Evolutionary conservation across 23 tunicate species (phyloP), one percentile per base, ranked within the genome.

Genomic region (Halocynthia aurantium): DNA sequence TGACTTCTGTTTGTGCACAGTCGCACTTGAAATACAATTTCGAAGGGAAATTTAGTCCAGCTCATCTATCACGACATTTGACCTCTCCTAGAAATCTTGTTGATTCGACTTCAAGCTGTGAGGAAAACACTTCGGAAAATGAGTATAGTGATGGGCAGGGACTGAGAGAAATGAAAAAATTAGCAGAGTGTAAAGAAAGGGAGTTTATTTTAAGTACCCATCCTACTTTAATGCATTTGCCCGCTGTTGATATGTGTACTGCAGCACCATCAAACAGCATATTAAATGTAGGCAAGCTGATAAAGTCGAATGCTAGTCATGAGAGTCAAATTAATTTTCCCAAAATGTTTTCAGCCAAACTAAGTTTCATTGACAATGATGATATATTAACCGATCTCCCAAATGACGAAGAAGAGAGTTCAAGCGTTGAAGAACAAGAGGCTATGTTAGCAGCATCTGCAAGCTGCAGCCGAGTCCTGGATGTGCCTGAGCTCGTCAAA

Each of bases 401-500:
- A 15, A 67, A 22, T 67, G 31, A 18, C 22, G 40, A 18, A 21
- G 2, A 6, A 50, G n/a, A 40, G 2, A 20, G 56, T 10, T 12
- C 19, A n/a, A 20, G 51, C 31, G 78, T 17, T 22, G 62, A 54
- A 15, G 31, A 40, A 65, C 22, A 20, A 10, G 70, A 9, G 10
- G 10, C 70, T 10, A 11, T 20, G 9, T 20, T 20, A 9, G 10
- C 5, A 9, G 49, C 15, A 2, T 15, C 70, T 10, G 44, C 44
- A 31, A 15, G 49, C 70, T 15, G 15, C 19, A 15, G 19, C 1
- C 70, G 6, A 2, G 49, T 15, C 19, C 17, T 49, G 9, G 70
- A 65, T 9, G 31, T 65, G 70, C 78, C 78, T n/a, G 78, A 74
- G 56, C n/a, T 74, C 20, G 66, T 74, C 22, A 74, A 54, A 49